Evolutionary conservation across 2,888 invertebrate species (phyloP).

Genomic region (Drosophila subsilvestris): DNA sequence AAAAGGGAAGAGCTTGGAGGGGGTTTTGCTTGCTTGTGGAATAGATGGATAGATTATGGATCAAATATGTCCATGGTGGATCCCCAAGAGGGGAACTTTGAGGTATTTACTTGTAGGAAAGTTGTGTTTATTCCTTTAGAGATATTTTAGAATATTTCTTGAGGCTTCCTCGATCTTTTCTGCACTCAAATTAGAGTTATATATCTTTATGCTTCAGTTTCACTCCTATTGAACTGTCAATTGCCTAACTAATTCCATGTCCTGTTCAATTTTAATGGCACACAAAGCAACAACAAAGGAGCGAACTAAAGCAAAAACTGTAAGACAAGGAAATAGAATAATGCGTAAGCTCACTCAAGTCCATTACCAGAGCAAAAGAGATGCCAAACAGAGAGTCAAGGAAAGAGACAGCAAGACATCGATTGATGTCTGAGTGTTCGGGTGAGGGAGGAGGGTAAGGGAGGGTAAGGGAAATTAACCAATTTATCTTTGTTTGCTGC

Average conservation of each 20-base stretch:
- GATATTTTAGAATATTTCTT: neutral
- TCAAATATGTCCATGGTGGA: no score
- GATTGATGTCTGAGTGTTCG: constrained; percentile 81
- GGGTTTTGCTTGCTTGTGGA: neutral
- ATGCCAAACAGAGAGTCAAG: neutral
- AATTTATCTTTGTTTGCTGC: constrained; percentile 84
- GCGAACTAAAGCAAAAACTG: constrained; percentile 19
- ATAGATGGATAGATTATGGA: neutral
- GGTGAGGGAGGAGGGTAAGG: constrained; percentile 80
- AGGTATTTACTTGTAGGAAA: neutral
- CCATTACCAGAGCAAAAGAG: constrained; percentile 81
- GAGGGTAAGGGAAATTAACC: constrained; percentile 83
- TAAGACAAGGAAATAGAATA: constrained; percentile 50
- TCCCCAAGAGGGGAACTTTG: no score
- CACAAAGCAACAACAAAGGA: neutral
- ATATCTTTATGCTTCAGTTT: neutral
- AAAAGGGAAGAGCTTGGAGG: neutral
- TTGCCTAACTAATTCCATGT: constrained; percentile 53
- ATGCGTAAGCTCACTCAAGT: constrained; percentile 82
- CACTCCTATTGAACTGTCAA: constrained; percentile 26
- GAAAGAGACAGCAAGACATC: constrained; percentile 68
- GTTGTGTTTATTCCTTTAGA: neutral
- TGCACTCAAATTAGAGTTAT: no score
- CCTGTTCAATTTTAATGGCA: constrained; percentile 44
- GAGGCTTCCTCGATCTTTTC: no score